A percentile compares a stretch with the other conserved stretches of the same genome.
phyloP scores from a whole-genome alignment of 2,888 invertebrate species.

The Sepioteuthis lessoniana region DNA sequence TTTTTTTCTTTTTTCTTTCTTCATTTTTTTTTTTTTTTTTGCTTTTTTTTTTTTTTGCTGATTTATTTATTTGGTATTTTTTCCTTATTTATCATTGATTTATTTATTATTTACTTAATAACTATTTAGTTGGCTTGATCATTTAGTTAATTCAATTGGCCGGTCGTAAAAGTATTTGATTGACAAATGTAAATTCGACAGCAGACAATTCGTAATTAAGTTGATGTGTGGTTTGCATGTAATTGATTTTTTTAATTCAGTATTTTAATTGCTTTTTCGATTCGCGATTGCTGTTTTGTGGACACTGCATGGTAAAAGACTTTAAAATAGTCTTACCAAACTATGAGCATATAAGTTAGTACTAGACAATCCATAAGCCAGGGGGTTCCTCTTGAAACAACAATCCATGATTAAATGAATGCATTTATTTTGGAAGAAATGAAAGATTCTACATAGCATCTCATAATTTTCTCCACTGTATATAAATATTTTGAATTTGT shows the following conservation, averaged over 20 bases:
- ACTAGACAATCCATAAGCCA: too few species aligned
- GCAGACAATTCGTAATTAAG: slow-evolving; percentile 20
- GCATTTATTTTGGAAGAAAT: too few species aligned
- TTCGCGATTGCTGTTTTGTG: neutral
- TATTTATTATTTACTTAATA: too few species aligned
- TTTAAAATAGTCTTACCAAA: neutral
- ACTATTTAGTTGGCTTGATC: neutral
- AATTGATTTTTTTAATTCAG: neutral
- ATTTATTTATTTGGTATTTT: neutral
- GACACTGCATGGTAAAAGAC: neutral
- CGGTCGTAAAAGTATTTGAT: neutral
- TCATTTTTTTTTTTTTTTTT: neutral
- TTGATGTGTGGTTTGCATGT: neutral
- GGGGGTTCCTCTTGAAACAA: too few species aligned
- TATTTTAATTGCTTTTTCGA: neutral
- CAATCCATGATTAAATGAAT: too few species aligned
- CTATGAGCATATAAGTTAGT: neutral
- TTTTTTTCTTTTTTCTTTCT: neutral
- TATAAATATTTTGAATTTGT: too few species aligned
- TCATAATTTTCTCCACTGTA: too few species aligned
- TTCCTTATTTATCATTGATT: neutral
- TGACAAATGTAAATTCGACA: neutral
- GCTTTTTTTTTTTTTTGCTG: neutral
- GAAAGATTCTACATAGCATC: too few species aligned
- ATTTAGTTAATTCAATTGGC: neutral